Conservation (phyloP, 2,888 invertebrate genomes). For the Orthonychiurus folsomi region DNA sequence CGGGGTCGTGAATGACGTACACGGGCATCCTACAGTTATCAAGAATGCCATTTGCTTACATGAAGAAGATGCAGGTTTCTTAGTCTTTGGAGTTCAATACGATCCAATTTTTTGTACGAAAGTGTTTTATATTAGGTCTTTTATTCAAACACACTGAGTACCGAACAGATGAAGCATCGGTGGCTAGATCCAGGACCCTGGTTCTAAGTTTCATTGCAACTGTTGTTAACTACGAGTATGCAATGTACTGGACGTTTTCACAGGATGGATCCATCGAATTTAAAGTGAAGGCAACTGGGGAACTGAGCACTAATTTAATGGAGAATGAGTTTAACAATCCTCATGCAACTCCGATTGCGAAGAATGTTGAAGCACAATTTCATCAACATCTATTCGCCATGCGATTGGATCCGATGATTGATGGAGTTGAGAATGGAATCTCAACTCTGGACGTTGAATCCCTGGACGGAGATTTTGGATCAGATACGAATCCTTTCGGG, state of each 20-base stretch:
- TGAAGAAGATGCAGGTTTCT: slow-evolving; percentile 35
- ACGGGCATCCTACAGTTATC: slow-evolving; percentile 23
- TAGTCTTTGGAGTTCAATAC: neutral
- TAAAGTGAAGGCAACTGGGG: slow-evolving; percentile 36
- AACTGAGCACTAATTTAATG: slow-evolving; percentile 21
- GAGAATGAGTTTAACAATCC: neutral
- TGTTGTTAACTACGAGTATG: slow-evolving; percentile 37
- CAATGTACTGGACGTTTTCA: slow-evolving; percentile 32
- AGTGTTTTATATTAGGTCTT: slow-evolving; percentile 18
- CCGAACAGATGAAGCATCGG: slow-evolving; percentile 28
- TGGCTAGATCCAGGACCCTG: slow-evolving; percentile 25
- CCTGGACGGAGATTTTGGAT: slow-evolving; percentile 18
- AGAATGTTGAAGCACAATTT: slow-evolving; percentile 27
- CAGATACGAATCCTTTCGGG: slow-evolving; percentile 27
- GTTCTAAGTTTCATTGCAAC: slow-evolving; percentile 34
- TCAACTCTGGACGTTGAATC: slow-evolving; percentile 27
- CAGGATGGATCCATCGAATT: slow-evolving; percentile 34
- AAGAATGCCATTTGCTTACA: slow-evolving; percentile 36
- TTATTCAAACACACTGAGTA: slow-evolving; percentile 37
- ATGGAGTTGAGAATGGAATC: slow-evolving; percentile 30
- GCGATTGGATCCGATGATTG: slow-evolving; percentile 34
- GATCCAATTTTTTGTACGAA: slow-evolving; percentile 5
- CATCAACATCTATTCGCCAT: slow-evolving; percentile 37
- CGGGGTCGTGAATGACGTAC: slow-evolving; percentile 27
- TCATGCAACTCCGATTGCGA: slow-evolving; percentile 19